A percentile compares a stretch with the other conserved stretches of the same genome.
Evolutionary conservation across 2,888 invertebrate genomes (phyloP).

Genomic region (Cataglyphis albicans): DNA sequence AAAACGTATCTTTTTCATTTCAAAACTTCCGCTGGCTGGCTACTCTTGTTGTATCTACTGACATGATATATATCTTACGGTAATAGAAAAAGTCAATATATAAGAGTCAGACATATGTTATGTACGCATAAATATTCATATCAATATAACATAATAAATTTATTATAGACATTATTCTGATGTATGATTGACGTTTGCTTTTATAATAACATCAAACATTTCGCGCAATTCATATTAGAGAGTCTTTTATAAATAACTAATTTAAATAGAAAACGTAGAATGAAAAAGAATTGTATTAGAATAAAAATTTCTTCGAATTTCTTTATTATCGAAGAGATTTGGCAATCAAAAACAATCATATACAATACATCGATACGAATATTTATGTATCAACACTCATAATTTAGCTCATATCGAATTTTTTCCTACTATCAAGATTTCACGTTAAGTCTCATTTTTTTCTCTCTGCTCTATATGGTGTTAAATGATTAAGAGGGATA

Average conservation of each 20-base stretch:
- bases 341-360: background rate
- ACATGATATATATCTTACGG: background rate
- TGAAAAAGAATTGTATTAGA: background rate
- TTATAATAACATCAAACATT: background rate
- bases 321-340: background rate
- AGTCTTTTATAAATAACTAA: no score
- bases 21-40: background rate
- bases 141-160: no score
- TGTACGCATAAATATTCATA: no score
- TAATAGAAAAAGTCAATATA: background rate
- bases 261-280: no score
- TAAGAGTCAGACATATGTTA: no score
- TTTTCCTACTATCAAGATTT: background rate
- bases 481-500: slow-evolving; percentile 11
- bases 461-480: background rate
- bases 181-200: background rate
- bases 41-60: no score
- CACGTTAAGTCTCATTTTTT: background rate
- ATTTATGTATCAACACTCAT: background rate
- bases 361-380: background rate
- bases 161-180: background rate
- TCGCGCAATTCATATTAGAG: no score
- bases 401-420: background rate
- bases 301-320: background rate
- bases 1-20: background rate